Evolutionary conservation across 2,888 invertebrate species (phyloP).

Genomic region (Epistrophe eligans): DNA sequence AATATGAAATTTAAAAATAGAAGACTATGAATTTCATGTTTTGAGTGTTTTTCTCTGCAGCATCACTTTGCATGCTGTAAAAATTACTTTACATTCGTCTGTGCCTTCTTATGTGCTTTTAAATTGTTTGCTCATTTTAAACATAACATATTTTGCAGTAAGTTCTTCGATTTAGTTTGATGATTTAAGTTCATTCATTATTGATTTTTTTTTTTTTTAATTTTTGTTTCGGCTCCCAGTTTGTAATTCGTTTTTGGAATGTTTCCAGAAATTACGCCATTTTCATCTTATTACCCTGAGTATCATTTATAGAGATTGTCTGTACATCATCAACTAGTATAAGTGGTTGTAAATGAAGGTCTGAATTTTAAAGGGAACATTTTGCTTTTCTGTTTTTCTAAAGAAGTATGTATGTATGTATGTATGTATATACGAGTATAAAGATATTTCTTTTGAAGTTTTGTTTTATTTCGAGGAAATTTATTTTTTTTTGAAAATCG

Average conservation of each 20-base stretch:
- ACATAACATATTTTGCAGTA: background rate
- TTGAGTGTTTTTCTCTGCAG: too few relatives aligned
- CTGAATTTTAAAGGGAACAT: constrained; percentile 41
- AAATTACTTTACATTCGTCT: too few relatives aligned
- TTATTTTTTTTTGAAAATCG: constrained; percentile 30
- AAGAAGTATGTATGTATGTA: too few relatives aligned
- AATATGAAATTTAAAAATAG: too few relatives aligned
- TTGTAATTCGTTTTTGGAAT: constrained; percentile 51
- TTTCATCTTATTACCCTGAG: constrained; percentile 26
- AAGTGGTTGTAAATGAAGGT: background rate
- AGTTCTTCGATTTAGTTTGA: background rate
- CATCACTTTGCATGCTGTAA: too few relatives aligned
- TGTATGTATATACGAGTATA: background rate
- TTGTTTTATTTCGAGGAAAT: constrained; percentile 1
- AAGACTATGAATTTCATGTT: too few relatives aligned
- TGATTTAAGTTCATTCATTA: background rate
- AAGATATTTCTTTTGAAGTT: constrained; percentile 24
- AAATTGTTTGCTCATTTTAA: background rate
- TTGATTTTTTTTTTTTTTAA: constrained; percentile 26
- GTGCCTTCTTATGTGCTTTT: background rate
- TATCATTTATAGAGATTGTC: background rate
- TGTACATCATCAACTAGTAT: constrained; percentile 13
- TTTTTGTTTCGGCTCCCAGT: constrained; percentile 6
- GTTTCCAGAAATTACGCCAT: constrained; percentile 68
- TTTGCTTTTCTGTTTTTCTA: constrained; percentile 19